phyloP scores from a whole-genome alignment of 2,113 vertebrate species.

The Cranoglanis bouderius region DNA sequence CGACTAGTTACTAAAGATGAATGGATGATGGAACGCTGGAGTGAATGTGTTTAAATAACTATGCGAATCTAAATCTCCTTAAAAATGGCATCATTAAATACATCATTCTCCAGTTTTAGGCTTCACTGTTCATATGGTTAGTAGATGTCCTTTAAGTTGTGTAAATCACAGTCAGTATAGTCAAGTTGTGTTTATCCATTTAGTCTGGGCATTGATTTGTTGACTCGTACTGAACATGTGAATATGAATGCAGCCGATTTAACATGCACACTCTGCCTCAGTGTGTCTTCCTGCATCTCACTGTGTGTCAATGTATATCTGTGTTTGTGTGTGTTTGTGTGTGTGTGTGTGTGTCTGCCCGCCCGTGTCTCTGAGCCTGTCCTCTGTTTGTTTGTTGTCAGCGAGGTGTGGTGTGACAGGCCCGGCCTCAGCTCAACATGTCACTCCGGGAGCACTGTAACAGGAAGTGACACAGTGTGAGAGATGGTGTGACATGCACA shows the following conservation, averaged over 20 bases:
- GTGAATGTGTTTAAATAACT: neutral
- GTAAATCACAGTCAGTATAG: neutral
- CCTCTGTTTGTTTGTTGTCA: slow-evolving; percentile 54
- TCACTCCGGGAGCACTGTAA: slow-evolving; percentile 55
- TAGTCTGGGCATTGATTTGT: slow-evolving; percentile 28
- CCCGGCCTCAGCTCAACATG: slow-evolving; percentile 54
- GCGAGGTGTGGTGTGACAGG: slow-evolving; percentile 57
- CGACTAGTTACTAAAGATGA: neutral
- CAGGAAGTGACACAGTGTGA: slow-evolving; percentile 59
- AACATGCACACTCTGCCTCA: slow-evolving; percentile 28
- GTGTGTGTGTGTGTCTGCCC: neutral
- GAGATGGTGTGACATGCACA: slow-evolving; percentile 53
- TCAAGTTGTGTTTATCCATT: slow-evolving; percentile 18
- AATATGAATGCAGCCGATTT: slow-evolving; percentile 33
- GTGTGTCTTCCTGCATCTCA: slow-evolving; percentile 30
- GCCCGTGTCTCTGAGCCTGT: slow-evolving; percentile 45
- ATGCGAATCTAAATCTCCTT: neutral
- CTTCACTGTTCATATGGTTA: neutral
- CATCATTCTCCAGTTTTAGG: neutral
- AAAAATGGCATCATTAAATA: neutral
- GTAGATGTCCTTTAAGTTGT: neutral
- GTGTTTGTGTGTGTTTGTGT: slow-evolving; percentile 17
- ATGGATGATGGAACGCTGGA: neutral
- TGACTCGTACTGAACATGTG: neutral
- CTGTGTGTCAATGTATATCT: slow-evolving; percentile 39